Evolutionary conservation across 2,888 invertebrate genomes (phyloP).

Genomic region (Itoplectis maculator): DNA sequence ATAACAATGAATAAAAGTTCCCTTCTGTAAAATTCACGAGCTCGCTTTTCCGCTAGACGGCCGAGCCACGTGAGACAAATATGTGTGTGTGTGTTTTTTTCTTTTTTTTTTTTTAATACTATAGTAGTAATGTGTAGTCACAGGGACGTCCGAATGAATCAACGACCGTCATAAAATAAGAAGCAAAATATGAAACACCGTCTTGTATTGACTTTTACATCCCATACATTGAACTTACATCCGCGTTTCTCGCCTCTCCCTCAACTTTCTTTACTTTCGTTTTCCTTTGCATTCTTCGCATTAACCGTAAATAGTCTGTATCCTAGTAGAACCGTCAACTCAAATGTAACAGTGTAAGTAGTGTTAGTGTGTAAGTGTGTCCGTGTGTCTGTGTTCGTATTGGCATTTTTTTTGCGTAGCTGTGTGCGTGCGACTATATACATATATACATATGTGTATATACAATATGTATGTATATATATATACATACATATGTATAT

Average conservation of each 20-base stretch:
- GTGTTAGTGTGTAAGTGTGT: conserved; percentile 67
- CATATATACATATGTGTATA: conserved; percentile 66
- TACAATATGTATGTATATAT: conserved; percentile 63
- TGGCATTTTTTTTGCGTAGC: conserved; percentile 57
- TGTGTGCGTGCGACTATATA: conserved; percentile 68
- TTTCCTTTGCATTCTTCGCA: conserved; percentile 61
- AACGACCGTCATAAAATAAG: conserved; percentile 76
- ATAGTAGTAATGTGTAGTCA: conserved; percentile 64
- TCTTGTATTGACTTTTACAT: conserved; percentile 77
- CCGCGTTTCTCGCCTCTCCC: conserved; percentile 40
- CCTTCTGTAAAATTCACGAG: conserved; percentile 61
- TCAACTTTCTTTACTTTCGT: conserved; percentile 16
- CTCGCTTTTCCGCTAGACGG: conserved; percentile 57
- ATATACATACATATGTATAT: conserved; percentile 66
- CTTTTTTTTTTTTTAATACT: conserved; percentile 52
- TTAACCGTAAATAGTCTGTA: conserved; percentile 68
- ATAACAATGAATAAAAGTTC: conserved; percentile 70
- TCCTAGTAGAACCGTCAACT: conserved; percentile 52
- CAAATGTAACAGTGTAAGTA: conserved; percentile 39
- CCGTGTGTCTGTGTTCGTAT: conserved; percentile 39
- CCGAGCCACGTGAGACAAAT: conserved; percentile 64
- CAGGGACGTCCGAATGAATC: conserved; percentile 82
- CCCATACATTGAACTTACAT: conserved; percentile 64
- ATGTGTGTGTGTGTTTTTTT: no score
- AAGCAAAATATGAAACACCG: conserved; percentile 76